These are phyloP conservation scores for Microtus ochrogaster DNA, from an alignment of 2,113 vertebrate genomes.

Conservation along the genomic window DNA sequence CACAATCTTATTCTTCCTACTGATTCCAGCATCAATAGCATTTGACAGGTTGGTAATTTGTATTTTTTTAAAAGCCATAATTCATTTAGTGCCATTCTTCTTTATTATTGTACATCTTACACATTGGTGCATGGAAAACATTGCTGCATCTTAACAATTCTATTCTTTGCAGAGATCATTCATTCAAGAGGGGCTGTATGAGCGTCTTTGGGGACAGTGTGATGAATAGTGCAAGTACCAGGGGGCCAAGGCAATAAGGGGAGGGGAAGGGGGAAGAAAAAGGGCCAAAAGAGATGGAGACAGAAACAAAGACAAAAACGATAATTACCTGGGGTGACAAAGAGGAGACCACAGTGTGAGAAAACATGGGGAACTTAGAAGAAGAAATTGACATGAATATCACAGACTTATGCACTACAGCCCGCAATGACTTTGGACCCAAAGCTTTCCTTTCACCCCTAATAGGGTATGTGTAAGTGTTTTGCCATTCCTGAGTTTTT, in stretches of 20 bases:
- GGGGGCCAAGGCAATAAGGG: neutral
- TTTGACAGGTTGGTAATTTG: slow-evolving; percentile 87
- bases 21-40: slow-evolving; percentile 82
- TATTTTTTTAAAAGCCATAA: slow-evolving; percentile 70
- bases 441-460: rapidly evolving
- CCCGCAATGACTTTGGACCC: neutral
- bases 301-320: neutral
- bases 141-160: slow-evolving; percentile 73
- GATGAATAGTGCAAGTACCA: neutral
- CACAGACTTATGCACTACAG: neutral
- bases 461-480: neutral
- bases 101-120: slow-evolving; percentile 86
- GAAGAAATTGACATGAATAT: neutral
- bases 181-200: slow-evolving; percentile 71
- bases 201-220: slow-evolving; percentile 39
- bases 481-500: neutral
- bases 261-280: slow-evolving; percentile 21
- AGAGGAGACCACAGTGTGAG: neutral
- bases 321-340: slow-evolving; percentile 21
- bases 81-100: slow-evolving; percentile 85
- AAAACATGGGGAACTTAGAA: neutral
- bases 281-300: neutral
- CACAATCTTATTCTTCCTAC: slow-evolving; percentile 73
- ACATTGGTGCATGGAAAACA: slow-evolving; percentile 82
- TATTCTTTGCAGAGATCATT: slow-evolving; percentile 83